Evolutionary conservation across 2,113 vertebrate genomes (phyloP).

Genomic region (Ovis aries): DNA sequence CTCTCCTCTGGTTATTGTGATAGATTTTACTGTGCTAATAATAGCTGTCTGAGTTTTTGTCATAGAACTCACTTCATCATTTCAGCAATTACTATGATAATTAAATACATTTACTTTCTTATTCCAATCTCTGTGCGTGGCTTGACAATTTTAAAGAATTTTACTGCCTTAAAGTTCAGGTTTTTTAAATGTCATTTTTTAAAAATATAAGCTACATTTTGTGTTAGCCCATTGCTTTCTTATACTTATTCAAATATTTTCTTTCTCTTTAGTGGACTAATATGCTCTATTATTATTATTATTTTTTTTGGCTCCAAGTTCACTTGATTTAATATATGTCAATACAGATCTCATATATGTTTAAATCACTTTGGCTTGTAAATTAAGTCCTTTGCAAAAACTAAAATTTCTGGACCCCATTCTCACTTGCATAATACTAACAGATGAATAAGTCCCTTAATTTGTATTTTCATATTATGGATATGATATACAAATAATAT

Average conservation of each 20-base stretch:
- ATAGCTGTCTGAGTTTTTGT: not conserved
- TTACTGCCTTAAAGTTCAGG: slow-evolving; percentile 4
- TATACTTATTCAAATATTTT: not conserved
- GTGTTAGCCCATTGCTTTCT: not conserved
- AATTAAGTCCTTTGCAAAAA: not conserved
- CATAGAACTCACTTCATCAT: not conserved
- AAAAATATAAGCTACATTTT: not conserved
- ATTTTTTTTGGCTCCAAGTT: not conserved
- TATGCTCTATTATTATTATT: not conserved
- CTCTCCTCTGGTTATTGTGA: not conserved
- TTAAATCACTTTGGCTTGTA: slow-evolving; percentile 14
- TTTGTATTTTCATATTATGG: not conserved
- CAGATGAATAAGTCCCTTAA: not conserved
- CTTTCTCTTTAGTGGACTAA: not conserved
- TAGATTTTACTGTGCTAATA: not conserved
- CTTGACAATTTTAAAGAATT: slow-evolving; percentile 15
- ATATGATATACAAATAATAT: not conserved
- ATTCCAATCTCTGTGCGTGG: not conserved
- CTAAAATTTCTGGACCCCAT: not conserved
- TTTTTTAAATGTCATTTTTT: slow-evolving; percentile 5
- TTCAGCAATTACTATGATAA: not conserved
- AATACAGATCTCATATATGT: not conserved
- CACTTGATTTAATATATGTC: not conserved
- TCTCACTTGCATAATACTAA: not conserved
- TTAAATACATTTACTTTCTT: slow-evolving; percentile 25